Percentiles rank a stretch among this genome's conserved stretches.
Evolutionary conservation across 2,888 invertebrate species (phyloP).

Genomic region (Cerastis leucographa): DNA sequence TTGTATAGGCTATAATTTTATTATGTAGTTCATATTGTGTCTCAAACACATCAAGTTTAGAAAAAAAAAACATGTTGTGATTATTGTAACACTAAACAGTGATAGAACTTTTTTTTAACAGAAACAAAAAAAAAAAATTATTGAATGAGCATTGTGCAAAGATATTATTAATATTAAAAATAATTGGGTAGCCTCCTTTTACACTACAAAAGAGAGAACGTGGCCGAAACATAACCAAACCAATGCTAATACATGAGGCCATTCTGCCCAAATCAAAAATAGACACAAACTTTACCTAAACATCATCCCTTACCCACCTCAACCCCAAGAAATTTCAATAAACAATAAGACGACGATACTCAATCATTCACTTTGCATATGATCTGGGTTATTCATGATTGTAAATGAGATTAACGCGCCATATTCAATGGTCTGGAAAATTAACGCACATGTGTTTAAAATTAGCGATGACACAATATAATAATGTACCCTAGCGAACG

Average conservation of each 20-base stretch:
- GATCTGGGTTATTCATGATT: constrained; percentile 68
- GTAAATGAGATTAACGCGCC: constrained; percentile 71
- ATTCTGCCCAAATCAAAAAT: neutral
- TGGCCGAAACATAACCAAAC: neutral
- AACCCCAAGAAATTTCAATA: constrained; percentile 36
- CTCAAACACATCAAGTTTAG: neutral
- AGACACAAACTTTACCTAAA: neutral
- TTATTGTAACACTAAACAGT: neutral
- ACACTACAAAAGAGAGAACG: neutral
- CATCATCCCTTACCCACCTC: neutral
- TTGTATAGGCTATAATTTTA: neutral
- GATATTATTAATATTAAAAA: neutral
- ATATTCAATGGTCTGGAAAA: constrained; percentile 76
- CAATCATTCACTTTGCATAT: constrained; percentile 71
- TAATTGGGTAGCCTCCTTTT: neutral
- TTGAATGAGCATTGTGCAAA: neutral
- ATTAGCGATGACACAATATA: constrained; percentile 69
- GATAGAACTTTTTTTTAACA: neutral
- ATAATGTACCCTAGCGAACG: constrained; percentile 30
- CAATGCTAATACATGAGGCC: neutral
- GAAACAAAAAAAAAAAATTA: neutral
- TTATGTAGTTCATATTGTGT: neutral
- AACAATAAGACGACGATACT: constrained; percentile 57
- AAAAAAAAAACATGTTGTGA: neutral
- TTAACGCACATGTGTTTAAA: constrained; percentile 75